A percentile compares a stretch with the other conserved stretches of the same genome.
These are phyloP conservation scores for Hippoglossus hippoglossus DNA, from an alignment of 2,797 vertebrate genomes.

Conservation along the genomic window DNA sequence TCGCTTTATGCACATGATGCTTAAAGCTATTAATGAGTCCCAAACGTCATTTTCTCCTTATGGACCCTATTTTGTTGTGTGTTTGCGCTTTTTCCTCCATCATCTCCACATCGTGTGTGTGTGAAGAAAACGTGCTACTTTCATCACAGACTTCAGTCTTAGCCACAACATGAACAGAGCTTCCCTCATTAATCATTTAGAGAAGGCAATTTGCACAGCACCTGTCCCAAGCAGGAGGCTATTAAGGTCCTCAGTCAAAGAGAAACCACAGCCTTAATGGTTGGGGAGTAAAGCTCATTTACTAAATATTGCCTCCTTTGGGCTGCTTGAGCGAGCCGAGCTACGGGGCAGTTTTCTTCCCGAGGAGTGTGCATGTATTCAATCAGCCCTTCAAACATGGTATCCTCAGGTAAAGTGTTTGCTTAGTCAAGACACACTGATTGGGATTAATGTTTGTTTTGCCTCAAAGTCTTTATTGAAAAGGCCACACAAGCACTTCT, in stretches of 20 bases:
- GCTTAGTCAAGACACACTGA: slow-evolving; percentile 42
- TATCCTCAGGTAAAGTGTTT: slow-evolving; percentile 37
- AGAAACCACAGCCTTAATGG: slow-evolving; percentile 59
- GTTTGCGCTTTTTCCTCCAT: neutral
- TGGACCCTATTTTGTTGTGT: slow-evolving; percentile 5
- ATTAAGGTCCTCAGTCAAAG: slow-evolving; percentile 62
- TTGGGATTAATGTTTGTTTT: slow-evolving; percentile 58
- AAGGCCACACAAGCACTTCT: neutral
- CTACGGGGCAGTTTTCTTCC: slow-evolving; percentile 31
- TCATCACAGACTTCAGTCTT: slow-evolving; percentile 34
- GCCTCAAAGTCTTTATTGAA: slow-evolving; percentile 10
- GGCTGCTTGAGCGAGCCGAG: slow-evolving; percentile 20
- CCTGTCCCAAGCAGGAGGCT: slow-evolving; percentile 69
- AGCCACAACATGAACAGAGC: slow-evolving; percentile 42
- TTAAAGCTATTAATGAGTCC: slow-evolving; percentile 4
- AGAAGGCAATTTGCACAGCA: slow-evolving; percentile 71
- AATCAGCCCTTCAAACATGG: slow-evolving; percentile 24
- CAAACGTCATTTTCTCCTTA: slow-evolving; percentile 11
- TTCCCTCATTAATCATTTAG: slow-evolving; percentile 75
- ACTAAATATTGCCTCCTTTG: slow-evolving; percentile 63
- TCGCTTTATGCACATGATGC: slow-evolving; percentile 26
- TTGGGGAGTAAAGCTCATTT: slow-evolving; percentile 66
- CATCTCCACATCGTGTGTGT: neutral
- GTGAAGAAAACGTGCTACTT: slow-evolving; percentile 24
- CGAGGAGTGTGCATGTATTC: slow-evolving; percentile 14